A percentile compares a stretch with the other conserved stretches of the same genome.
These are phyloP conservation scores for Daboia siamensis DNA, from an alignment of 2,113 vertebrate genomes.

Conservation along the genomic window DNA sequence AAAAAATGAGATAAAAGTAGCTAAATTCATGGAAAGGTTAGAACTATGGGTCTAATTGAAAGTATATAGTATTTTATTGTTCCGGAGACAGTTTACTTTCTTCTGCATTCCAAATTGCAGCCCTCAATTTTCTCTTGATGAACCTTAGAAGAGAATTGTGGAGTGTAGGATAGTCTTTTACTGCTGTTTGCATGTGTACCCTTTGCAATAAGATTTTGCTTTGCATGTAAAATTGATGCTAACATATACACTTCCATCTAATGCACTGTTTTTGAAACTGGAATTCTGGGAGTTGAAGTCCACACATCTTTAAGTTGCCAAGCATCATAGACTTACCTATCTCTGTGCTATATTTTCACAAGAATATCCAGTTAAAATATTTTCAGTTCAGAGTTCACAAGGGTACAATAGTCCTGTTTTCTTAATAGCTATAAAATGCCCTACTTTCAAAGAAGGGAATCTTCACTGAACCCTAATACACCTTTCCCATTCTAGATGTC, in stretches of 20 bases:
- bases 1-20: not conserved
- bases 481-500: not conserved
- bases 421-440: not conserved
- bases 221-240: not conserved
- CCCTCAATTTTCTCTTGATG: not conserved
- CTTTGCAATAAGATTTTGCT: conserved; percentile 19
- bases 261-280: not conserved
- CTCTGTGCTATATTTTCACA: not conserved
- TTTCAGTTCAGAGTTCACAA: not conserved
- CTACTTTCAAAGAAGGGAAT: not conserved
- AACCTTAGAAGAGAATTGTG: not conserved
- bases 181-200: conserved; percentile 13
- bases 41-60: not conserved
- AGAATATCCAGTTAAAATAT: not conserved
- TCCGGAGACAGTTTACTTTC: not conserved
- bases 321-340: not conserved
- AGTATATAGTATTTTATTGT: conserved; percentile 7
- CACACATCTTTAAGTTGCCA: not conserved
- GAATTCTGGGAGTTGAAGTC: not conserved
- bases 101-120: not conserved
- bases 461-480: not conserved
- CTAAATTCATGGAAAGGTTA: not conserved
- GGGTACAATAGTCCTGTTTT: not conserved
- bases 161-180: not conserved
- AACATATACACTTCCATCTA: not conserved